Conservation (phyloP, 2,888 invertebrate species). For the Drosophila fulvimacula region DNA sequence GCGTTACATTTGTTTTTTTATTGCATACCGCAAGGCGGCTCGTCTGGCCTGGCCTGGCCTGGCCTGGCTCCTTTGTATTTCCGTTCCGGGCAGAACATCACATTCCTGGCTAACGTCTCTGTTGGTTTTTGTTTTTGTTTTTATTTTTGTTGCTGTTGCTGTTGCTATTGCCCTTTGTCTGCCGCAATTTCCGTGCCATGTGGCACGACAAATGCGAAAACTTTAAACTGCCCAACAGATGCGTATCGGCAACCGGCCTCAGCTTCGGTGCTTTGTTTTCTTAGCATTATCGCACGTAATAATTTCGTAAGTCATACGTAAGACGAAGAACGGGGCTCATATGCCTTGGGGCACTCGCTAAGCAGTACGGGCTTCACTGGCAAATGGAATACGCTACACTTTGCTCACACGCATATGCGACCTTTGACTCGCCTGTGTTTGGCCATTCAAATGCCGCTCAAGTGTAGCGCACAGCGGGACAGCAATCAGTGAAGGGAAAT, state of each 20-base stretch:
- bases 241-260: conserved; percentile 28
- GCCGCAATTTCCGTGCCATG: conserved; percentile 70
- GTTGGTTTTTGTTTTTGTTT: conserved; percentile 14
- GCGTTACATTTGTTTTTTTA: conserved; percentile 80
- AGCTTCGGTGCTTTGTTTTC: conserved; percentile 36
- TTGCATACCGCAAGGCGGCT: conserved; percentile 77
- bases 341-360: conserved; percentile 14
- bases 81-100: conserved; percentile 30
- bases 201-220: conserved; percentile 74
- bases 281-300: conserved; percentile 70
- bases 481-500: conserved; percentile 53
- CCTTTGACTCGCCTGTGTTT: background rate
- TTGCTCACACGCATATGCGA: background rate
- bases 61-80: conserved; percentile 36
- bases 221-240: conserved; percentile 74
- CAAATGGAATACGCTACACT: conserved; percentile 8
- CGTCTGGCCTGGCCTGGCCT: conserved; percentile 34
- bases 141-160: conserved; percentile 5
- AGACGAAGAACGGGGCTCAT: conserved; percentile 33
- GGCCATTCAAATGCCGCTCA: conserved; percentile 28
- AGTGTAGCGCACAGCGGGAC: conserved; percentile 42
- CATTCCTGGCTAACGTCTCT: conserved; percentile 38
- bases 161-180: conserved; percentile 48
- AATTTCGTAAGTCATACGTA: conserved; percentile 59
- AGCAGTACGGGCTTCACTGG: background rate